Conservation (phyloP, 2,797 vertebrate species). For the Australoheros facetus region DNA sequence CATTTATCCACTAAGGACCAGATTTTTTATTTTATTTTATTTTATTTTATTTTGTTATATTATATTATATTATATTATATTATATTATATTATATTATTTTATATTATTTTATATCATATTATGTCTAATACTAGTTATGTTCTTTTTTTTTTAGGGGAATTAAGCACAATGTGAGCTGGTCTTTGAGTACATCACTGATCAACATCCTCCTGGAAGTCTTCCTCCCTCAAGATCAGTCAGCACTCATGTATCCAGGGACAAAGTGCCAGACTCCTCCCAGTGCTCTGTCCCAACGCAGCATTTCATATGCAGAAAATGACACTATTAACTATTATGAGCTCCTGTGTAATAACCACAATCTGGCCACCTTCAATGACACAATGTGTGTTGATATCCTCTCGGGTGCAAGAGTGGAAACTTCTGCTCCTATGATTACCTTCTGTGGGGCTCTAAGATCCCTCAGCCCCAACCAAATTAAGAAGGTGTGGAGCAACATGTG, state of each 20-base stretch:
- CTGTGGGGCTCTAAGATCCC: constrained; percentile 70
- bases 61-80: not conserved
- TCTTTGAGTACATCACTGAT: constrained; percentile 74
- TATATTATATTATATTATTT: not conserved
- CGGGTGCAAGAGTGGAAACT: constrained; percentile 8
- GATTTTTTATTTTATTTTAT: not conserved
- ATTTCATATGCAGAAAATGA: not conserved
- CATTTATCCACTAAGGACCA: no score
- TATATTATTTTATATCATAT: not conserved
- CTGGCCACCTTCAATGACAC: constrained; percentile 76
- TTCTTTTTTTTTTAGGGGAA: constrained; percentile 74
- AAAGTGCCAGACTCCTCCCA: constrained; percentile 59
- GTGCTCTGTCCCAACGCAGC: constrained; percentile 40
- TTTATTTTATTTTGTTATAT: not conserved
- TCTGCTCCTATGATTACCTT: constrained; percentile 58
- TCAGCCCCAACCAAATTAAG: constrained; percentile 61
- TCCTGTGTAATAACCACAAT: constrained; percentile 65
- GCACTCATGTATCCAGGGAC: constrained; percentile 61
- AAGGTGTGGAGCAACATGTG: constrained; percentile 77
- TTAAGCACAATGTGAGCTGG: constrained; percentile 83
- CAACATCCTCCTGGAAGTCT: constrained; percentile 71
- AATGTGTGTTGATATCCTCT: constrained; percentile 70
- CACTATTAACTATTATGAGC: not conserved
- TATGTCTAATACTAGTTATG: not conserved
- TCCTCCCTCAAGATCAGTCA: constrained; percentile 60